phyloP scores from a whole-genome alignment of 1,140 invertebrate species.

The Bombus polaris region DNA sequence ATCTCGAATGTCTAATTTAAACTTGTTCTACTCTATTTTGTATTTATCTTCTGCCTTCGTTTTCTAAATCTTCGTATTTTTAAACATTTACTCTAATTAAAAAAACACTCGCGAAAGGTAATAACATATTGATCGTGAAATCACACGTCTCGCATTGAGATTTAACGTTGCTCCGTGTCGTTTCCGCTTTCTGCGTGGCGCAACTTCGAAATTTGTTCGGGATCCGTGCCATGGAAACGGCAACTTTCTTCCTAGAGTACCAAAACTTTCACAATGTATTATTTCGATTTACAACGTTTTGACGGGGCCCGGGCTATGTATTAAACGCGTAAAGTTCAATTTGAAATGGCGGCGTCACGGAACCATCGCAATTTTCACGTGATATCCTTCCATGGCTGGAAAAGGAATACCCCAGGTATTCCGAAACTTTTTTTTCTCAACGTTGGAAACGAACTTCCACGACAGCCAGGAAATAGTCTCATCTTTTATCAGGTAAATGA shows the following conservation, averaged over 20 bases:
- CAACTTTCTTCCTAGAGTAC: not conserved
- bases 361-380: not conserved
- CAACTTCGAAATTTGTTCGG: slow-evolving; percentile 4
- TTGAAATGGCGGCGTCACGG: not conserved
- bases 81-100: not conserved
- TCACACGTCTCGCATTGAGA: not conserved
- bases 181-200: not conserved
- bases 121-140: not conserved
- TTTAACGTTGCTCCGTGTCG: slow-evolving; percentile 1
- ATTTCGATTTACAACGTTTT: slow-evolving; percentile 11
- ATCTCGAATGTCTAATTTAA: too few species aligned
- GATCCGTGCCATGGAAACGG: not conserved
- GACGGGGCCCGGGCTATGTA: not conserved
- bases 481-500: not conserved
- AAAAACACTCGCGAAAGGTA: not conserved
- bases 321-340: slow-evolving; percentile 16
- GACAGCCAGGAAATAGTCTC: not conserved
- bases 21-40: not conserved
- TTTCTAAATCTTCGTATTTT: not conserved
- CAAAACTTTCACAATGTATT: not conserved
- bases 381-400: not conserved
- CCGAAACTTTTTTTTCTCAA: not conserved
- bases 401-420: not conserved
- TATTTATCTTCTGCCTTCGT: not conserved
- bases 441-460: not conserved